phyloP scores from a whole-genome alignment of 2,888 invertebrate genomes.

The Gibbula magus region DNA sequence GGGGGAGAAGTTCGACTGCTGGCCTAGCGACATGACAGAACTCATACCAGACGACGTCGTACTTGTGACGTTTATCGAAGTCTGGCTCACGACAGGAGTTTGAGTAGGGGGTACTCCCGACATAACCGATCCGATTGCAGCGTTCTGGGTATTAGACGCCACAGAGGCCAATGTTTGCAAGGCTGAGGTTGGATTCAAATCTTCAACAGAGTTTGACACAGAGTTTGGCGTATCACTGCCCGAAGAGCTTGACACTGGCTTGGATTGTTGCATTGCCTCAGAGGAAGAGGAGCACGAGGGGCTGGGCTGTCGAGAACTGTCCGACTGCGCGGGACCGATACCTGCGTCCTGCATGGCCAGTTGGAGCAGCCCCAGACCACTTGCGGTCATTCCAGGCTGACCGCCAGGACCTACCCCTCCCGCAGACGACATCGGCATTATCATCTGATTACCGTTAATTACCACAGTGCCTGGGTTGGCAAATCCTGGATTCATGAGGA shows the following conservation, averaged over 20 bases:
- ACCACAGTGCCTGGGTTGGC: constrained; percentile 18
- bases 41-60: constrained; percentile 27
- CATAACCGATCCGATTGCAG: constrained; percentile 28
- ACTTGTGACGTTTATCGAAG: constrained; percentile 2
- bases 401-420: neutral
- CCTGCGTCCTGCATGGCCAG: constrained; percentile 68
- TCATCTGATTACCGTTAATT: constrained; percentile 27
- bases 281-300: constrained; percentile 17
- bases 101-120: neutral
- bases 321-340: constrained; percentile 44
- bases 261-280: constrained; percentile 15
- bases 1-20: constrained; percentile 34
- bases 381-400: constrained; percentile 27
- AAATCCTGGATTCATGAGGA: constrained; percentile 50
- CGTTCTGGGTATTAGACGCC: constrained; percentile 57
- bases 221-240: neutral
- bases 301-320: constrained; percentile 31
- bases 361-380: constrained; percentile 57
- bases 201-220: neutral
- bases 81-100: constrained; percentile 9
- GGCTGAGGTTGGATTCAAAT: constrained; percentile 40
- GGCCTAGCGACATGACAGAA: constrained; percentile 53
- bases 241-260: constrained; percentile 26
- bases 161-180: constrained; percentile 64
- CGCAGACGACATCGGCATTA: constrained; percentile 28